Percentiles rank a stretch among this genome's conserved stretches.
phyloP scores from a whole-genome alignment of 2,113 vertebrate genomes.

The Lichenostomus cassidix region DNA sequence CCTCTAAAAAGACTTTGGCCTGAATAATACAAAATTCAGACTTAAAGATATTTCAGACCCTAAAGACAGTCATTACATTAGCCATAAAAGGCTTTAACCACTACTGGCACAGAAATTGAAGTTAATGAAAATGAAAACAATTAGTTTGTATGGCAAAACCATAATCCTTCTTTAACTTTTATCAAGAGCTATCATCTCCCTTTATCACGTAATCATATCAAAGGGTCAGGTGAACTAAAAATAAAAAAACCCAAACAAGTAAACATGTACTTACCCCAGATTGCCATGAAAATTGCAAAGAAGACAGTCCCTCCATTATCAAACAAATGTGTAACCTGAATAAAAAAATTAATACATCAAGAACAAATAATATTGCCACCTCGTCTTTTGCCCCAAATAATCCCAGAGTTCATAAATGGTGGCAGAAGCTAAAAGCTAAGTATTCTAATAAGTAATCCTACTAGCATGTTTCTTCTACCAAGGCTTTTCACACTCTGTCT shows the following conservation, averaged over 20 bases:
- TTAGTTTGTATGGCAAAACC: not conserved
- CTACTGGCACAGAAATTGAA: not conserved
- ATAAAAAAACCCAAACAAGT: not conserved
- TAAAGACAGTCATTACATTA: not conserved
- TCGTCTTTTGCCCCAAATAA: not conserved
- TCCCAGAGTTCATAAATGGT: not conserved
- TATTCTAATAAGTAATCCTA: not conserved
- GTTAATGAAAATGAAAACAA: not conserved
- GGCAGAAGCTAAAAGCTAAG: not conserved
- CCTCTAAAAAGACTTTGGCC: not conserved
- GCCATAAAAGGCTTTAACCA: not conserved
- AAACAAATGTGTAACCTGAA: constrained; percentile 83
- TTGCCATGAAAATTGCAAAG: constrained; percentile 87
- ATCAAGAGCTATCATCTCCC: not conserved
- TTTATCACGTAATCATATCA: not conserved
- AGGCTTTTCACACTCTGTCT: not conserved
- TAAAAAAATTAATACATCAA: constrained; percentile 25
- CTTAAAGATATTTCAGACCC: not conserved
- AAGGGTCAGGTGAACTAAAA: not conserved
- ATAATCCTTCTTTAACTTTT: not conserved
- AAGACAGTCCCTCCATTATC: constrained; percentile 86
- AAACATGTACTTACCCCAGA: constrained; percentile 80
- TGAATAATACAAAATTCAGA: not conserved
- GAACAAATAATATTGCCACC: not conserved
- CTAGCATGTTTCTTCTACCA: not conserved